Percentiles rank a stretch among this genome's conserved stretches.
These are phyloP conservation scores for Scomber japonicus DNA, from an alignment of 2,113 vertebrate species.

Conservation along the genomic window DNA sequence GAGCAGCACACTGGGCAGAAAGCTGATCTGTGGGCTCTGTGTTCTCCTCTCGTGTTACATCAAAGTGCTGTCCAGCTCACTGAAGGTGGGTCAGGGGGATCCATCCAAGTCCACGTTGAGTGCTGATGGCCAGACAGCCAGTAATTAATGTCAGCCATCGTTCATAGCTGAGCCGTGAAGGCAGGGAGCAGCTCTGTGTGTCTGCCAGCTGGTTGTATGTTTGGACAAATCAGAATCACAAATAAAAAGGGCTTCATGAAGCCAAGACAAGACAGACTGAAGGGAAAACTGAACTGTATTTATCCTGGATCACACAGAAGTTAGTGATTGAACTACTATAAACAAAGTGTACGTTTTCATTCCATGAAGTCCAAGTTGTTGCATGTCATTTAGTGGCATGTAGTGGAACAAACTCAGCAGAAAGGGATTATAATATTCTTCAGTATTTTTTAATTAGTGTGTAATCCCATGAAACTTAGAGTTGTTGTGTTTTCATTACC, in stretches of 20 bases:
- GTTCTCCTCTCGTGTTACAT: slow-evolving; percentile 33
- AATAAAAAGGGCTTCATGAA: not conserved
- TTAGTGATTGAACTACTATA: not conserved
- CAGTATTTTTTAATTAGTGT: no score
- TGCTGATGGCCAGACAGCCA: slow-evolving; percentile 35
- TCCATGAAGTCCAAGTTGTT: no score
- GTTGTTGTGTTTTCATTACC: no score
- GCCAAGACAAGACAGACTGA: not conserved
- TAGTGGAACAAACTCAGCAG: no score
- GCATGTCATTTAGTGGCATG: no score
- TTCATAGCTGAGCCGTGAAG: slow-evolving; percentile 31
- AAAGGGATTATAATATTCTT: no score
- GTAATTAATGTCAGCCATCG: slow-evolving; percentile 65
- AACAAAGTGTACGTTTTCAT: no score
- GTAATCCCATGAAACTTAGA: no score
- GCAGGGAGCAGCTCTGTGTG: slow-evolving; percentile 16
- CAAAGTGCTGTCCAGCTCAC: slow-evolving; percentile 23
- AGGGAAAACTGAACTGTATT: not conserved
- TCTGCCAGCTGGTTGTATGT: slow-evolving; percentile 39
- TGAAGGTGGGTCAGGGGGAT: slow-evolving; percentile 20
- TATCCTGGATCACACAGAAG: not conserved
- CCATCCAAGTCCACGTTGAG: slow-evolving; percentile 13
- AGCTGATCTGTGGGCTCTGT: slow-evolving; percentile 27
- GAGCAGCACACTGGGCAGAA: slow-evolving; percentile 8
- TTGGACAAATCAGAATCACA: slow-evolving; percentile 26